Evolutionary conservation across 2,113 vertebrate species (phyloP).

Genomic region (Sapajus apella): DNA sequence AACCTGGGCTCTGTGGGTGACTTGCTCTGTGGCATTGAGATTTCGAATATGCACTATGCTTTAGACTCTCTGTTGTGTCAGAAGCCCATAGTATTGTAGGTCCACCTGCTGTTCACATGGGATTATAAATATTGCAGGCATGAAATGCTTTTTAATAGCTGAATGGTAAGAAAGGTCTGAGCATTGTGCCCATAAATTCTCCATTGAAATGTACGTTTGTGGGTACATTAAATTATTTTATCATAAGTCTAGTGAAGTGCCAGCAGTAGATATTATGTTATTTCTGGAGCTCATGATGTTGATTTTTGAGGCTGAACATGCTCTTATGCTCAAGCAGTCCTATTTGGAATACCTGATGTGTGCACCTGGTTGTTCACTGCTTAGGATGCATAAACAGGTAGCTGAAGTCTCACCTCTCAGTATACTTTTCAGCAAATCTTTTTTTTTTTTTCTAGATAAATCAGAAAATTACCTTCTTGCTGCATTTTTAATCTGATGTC

Average conservation of each 20-base stretch:
- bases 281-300: background rate
- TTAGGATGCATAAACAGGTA: background rate
- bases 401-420: background rate
- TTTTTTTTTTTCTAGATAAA: conserved; percentile 54
- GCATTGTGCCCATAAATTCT: background rate
- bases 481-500: conserved; percentile 69
- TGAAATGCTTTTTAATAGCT: conserved; percentile 29
- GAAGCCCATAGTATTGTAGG: background rate
- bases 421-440: conserved; percentile 47
- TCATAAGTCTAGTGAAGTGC: background rate
- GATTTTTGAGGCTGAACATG: background rate
- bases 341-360: background rate
- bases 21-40: background rate
- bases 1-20: background rate
- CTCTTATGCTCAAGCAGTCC: background rate
- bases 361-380: background rate
- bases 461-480: conserved; percentile 37
- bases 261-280: background rate
- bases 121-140: background rate
- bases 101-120: background rate
- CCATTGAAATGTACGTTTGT: background rate
- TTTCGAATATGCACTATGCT: background rate
- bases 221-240: background rate
- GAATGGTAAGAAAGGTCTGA: background rate
- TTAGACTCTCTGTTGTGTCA: background rate